These are phyloP conservation scores for Apaloderma vittatum DNA, from an alignment of 2,113 vertebrate species.

Conservation along the genomic window DNA sequence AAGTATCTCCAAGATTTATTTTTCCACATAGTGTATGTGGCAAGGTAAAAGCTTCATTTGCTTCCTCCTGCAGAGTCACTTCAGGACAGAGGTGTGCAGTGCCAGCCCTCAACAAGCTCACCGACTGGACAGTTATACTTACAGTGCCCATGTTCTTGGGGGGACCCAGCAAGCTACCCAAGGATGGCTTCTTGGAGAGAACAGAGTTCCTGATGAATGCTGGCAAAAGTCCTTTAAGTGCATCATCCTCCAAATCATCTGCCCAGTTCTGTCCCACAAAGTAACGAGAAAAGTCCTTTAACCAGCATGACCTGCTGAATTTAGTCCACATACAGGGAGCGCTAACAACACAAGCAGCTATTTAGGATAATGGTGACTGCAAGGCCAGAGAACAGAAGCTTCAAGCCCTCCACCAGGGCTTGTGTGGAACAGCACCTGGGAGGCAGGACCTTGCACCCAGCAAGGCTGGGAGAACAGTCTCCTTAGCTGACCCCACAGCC, in stretches of 20 bases:
- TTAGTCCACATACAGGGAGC: neutral
- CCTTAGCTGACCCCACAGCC: neutral
- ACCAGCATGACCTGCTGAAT: constrained; percentile 13
- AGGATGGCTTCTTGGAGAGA: constrained; percentile 86
- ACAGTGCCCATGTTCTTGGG: constrained; percentile 80
- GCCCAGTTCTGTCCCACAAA: constrained; percentile 60
- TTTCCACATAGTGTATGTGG: neutral
- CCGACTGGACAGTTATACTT: constrained; percentile 47
- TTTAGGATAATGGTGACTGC: neutral
- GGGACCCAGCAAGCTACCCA: constrained; percentile 78
- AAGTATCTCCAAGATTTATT: neutral
- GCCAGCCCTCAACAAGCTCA: neutral
- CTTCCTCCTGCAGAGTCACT: neutral
- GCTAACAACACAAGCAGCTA: neutral
- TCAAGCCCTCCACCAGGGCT: neutral
- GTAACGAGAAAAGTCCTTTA: constrained; percentile 18
- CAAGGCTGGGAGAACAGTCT: neutral
- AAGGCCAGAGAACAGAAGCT: neutral
- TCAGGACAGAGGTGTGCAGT: neutral
- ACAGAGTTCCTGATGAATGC: constrained; percentile 89
- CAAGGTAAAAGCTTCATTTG: neutral
- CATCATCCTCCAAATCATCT: constrained; percentile 78
- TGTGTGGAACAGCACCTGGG: neutral
- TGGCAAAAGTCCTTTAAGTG: constrained; percentile 77
- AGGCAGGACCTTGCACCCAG: neutral